Evolutionary conservation across 2,797 vertebrate species (phyloP), one percentile per base, ranked within the genome.

Genomic region (Schizopygopsis pylzovi): DNA sequence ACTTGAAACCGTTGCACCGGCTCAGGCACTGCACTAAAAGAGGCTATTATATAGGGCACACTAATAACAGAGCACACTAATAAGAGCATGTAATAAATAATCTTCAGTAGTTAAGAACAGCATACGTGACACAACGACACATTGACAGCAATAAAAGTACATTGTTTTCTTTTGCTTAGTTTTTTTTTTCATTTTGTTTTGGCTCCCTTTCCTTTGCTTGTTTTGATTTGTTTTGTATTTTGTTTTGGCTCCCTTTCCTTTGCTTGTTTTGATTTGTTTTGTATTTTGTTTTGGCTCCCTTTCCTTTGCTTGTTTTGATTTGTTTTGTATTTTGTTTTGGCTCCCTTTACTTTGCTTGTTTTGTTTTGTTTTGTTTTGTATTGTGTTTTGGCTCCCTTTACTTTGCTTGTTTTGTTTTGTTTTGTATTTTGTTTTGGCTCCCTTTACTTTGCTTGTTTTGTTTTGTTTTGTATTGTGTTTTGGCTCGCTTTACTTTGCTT

Each of bases 401-500:
- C 33, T 33, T 33, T 33, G 33, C 33, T 33, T 33, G 33, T 3
- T 68, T 39, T 20, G 33, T 33, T 12, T 33, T 71, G 20, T 15
- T 16, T 52, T 16, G 33, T 33, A 2, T 33, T 33, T 33, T 33
- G 13, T 39, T 68, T 4, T n/a, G 39, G n/a, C n/a, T n/a, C n/a
- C n/a, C n/a, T 56, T 6, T 4, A 33, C 33, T 33, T 33, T 33
- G 33, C 33, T 33, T 33, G 13, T 39, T 68, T 4, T n/a, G 39
- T 6, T 56, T 6, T 4, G 3, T 0, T 37, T 67, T 61, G 25
- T 11, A 0, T 25, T 13, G 6, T n/a, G 1, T 25, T 13, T 4
- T 28, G 3, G 0, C 37, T 67, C 0, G 7, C 6, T 63, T 63
- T 63, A 7, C 4, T 61, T 63, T 12, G 54, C 1, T 13, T 33